These are phyloP conservation scores for Sminthurides bifidus DNA, from an alignment of 1,140 invertebrate species.

Conservation along the genomic window DNA sequence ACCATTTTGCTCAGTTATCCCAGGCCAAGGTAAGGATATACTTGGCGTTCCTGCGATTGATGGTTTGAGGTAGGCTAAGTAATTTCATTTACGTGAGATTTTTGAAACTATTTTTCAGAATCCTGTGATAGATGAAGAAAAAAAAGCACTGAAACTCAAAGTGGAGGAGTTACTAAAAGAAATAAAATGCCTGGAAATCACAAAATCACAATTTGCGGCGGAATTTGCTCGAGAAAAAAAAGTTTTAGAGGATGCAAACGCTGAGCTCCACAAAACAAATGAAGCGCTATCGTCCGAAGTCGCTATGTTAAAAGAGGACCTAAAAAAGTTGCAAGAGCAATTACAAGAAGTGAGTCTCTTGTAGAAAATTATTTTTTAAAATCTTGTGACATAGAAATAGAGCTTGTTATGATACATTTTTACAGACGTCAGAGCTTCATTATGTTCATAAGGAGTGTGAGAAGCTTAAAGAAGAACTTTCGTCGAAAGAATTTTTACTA, in stretches of 20 bases:
- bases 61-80: no score
- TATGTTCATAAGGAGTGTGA: slow-evolving; percentile 54
- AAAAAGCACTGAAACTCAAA: background rate
- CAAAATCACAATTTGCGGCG: background rate
- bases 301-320: background rate
- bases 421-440: slow-evolving; percentile 52
- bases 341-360: background rate
- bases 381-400: background rate
- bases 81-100: background rate
- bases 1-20: slow-evolving; percentile 51
- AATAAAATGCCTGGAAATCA: slow-evolving; percentile 6
- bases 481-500: slow-evolving; percentile 58
- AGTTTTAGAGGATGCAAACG: background rate
- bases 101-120: background rate
- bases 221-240: background rate
- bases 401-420: slow-evolving; percentile 17
- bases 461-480: slow-evolving; percentile 55
- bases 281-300: background rate
- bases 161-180: slow-evolving; percentile 5
- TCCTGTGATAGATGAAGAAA: background rate
- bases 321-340: background rate
- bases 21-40: slow-evolving; percentile 58
- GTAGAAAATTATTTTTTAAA: background rate
- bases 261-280: background rate
- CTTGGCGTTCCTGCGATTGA: no score